Evolutionary conservation across 2,113 vertebrate species (phyloP), one percentile per base, ranked within the genome.

Genomic region (Vombatus ursinus): DNA sequence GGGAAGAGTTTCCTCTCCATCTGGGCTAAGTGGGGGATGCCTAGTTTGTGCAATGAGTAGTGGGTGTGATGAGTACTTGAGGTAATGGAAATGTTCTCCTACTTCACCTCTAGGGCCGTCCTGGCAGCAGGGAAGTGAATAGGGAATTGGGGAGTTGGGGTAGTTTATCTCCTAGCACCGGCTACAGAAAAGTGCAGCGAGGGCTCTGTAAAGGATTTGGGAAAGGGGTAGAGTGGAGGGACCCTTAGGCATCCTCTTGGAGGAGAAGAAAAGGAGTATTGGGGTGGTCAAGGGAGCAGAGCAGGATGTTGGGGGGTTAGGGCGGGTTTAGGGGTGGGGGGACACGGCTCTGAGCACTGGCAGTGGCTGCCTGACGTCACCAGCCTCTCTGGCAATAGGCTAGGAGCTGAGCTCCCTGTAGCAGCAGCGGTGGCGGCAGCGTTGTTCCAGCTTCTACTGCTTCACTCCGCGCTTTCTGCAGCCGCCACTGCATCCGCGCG

Each of bases 291-390:
- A 53, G 77, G 25, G 54, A 8, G 57, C 92, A 52, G 93, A 93
- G 93, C 61, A 93, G 94, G 92, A 54, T 95, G 96, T 57, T 95
- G 93, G 93, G 96, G 68, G 98, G 77, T 47, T 94, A 91, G 96
- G 93, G 95, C 95, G 95, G 84, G 92, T 95, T 92, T 96, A 95
- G 96, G 95, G 96, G 94, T 96, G 68, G 94, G 90, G 96, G 96
- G 97, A 97, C 89, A 84, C 97, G 97, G 97, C 92, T 96, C 92
- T 95, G 97, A 98, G 97, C 97, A 97, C 97, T 97, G 94, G 97
- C 96, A 61, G 97, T 89, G 97, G 97, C 98, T 93, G 98, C 94
- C 98, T 99, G 98, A 99, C 98, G 98, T 99, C 98, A 99, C 96
- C 98, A 97, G 95, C 96, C 97, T 97, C 98, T 97, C 98, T 96